Percentiles rank a stretch among this genome's conserved stretches.
These are phyloP conservation scores for Melipona beecheii DNA, from an alignment of 2,888 invertebrate genomes.

Conservation along the genomic window DNA sequence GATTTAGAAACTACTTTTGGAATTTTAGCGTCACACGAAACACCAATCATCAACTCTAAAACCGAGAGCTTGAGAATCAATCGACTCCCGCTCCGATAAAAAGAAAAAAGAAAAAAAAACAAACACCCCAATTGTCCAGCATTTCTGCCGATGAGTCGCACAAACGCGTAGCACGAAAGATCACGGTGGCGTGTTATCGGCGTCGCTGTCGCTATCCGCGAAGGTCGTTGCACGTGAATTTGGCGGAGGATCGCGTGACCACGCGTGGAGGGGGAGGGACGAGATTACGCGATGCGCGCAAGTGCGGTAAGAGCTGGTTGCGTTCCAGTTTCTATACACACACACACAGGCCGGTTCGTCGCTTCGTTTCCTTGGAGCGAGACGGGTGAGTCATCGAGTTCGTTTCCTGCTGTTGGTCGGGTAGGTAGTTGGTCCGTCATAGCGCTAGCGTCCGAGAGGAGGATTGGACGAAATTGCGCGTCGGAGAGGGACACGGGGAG, in stretches of 20 bases:
- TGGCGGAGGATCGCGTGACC: conserved; percentile 53
- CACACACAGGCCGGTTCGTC: conserved; percentile 40
- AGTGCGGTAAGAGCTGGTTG: conserved; percentile 63
- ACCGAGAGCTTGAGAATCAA: background rate
- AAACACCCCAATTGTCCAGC: too few species aligned
- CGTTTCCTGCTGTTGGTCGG: conserved; percentile 61
- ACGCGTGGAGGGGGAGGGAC: conserved; percentile 47
- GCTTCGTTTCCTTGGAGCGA: conserved; percentile 59
- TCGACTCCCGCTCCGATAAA: background rate
- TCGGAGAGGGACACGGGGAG: background rate
- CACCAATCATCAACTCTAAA: background rate
- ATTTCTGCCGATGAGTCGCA: conserved; percentile 2
- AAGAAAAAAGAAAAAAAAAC: background rate
- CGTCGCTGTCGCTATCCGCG: conserved; percentile 6
- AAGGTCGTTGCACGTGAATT: conserved; percentile 40
- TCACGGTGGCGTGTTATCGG: conserved; percentile 1
- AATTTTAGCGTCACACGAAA: too few species aligned
- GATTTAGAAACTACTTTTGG: too few species aligned
- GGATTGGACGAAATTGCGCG: conserved; percentile 10
- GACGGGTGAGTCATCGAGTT: conserved; percentile 71
- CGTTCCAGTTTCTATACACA: conserved; percentile 4
- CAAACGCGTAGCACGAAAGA: conserved; percentile 9
- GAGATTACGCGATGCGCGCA: conserved; percentile 69
- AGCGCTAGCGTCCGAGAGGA: conserved; percentile 45
- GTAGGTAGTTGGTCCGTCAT: conserved; percentile 18